These are phyloP conservation scores for Natator depressus DNA, from an alignment of 2,113 vertebrate species.

Conservation along the genomic window DNA sequence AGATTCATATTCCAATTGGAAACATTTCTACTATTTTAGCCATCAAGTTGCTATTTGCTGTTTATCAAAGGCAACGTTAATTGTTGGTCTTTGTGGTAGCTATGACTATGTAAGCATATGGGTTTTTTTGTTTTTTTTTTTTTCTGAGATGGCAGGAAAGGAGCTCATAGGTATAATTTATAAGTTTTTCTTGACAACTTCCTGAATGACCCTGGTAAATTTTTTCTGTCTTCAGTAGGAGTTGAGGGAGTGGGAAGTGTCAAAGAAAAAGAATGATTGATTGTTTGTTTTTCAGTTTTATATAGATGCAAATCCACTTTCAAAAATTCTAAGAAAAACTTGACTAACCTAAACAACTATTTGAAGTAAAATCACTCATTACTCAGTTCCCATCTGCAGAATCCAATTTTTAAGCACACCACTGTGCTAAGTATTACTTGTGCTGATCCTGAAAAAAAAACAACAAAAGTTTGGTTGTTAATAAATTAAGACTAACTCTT, in stretches of 20 bases:
- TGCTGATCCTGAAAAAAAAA: background rate
- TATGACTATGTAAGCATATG: background rate
- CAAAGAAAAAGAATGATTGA: too few relatives aligned
- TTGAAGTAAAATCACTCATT: background rate
- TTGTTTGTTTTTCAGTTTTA: background rate
- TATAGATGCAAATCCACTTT: background rate
- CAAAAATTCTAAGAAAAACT: background rate
- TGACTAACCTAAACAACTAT: fast-evolving
- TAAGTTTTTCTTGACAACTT: background rate
- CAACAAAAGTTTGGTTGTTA: background rate
- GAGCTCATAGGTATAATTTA: background rate
- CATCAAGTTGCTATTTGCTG: background rate
- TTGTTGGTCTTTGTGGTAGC: background rate
- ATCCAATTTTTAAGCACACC: background rate
- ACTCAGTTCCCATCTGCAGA: background rate
- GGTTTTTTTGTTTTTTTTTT: background rate
- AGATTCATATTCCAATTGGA: background rate
- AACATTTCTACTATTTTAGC: background rate
- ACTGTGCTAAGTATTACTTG: background rate
- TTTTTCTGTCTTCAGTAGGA: background rate
- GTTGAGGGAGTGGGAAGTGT: background rate
- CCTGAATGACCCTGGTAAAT: background rate
- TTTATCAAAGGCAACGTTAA: background rate
- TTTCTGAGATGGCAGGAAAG: background rate
- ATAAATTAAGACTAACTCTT: background rate